Percentiles rank a stretch among this genome's conserved stretches.
These are phyloP conservation scores for Drosophila tsacasi DNA, from an alignment of 1,140 invertebrate species.

Conservation along the genomic window DNA sequence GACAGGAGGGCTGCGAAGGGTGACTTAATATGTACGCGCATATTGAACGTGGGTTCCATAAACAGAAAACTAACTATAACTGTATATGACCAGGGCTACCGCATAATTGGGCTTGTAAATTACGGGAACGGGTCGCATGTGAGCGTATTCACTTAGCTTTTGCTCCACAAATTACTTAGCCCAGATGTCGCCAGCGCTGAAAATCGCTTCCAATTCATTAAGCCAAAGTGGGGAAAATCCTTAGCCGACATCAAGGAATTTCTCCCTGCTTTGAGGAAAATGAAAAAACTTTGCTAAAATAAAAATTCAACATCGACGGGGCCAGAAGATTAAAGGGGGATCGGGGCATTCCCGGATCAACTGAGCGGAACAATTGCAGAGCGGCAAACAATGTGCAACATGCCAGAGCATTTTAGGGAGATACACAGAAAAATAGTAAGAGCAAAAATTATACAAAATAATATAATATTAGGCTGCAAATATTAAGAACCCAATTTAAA, in stretches of 20 bases:
- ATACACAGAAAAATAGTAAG: neutral
- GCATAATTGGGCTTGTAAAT: slow-evolving; percentile 65
- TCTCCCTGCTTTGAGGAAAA: slow-evolving; percentile 36
- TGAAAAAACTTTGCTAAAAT: slow-evolving; percentile 66
- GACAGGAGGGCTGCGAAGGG: slow-evolving; percentile 40
- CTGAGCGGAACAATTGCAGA: slow-evolving; percentile 80
- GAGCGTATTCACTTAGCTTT: slow-evolving; percentile 15
- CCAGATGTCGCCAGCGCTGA: slow-evolving; percentile 37
- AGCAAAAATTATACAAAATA: too few relatives aligned
- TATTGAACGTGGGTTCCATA: slow-evolving; percentile 41
- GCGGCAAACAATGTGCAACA: slow-evolving; percentile 75
- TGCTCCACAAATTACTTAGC: slow-evolving; percentile 37
- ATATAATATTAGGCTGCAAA: neutral
- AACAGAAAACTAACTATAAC: slow-evolving; percentile 44
- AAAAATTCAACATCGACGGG: slow-evolving; percentile 34
- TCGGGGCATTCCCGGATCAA: slow-evolving; percentile 36
- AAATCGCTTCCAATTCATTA: slow-evolving; percentile 69
- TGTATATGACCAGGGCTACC: slow-evolving; percentile 37
- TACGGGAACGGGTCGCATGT: slow-evolving; percentile 17
- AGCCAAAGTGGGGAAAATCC: slow-evolving; percentile 37
- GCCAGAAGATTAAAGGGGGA: slow-evolving; percentile 28
- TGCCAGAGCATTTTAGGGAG: slow-evolving; percentile 27
- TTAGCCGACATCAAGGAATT: slow-evolving; percentile 26
- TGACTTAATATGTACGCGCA: slow-evolving; percentile 3
- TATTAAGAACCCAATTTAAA: too few relatives aligned